Conservation (phyloP, 2,113 vertebrate species). For the Arizona elegans region DNA sequence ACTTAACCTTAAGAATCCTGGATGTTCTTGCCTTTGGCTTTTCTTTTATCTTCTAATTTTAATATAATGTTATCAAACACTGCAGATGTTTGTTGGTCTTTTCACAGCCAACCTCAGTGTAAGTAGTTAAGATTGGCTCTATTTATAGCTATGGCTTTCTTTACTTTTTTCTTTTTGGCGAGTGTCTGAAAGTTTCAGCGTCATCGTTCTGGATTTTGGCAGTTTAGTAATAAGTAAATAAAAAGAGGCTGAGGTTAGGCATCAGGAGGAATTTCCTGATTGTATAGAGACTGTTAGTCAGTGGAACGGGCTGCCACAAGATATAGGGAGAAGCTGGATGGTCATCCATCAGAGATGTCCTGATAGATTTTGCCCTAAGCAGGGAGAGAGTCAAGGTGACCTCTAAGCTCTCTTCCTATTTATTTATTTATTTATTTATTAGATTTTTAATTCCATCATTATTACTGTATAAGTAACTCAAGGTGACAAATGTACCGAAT, state of each 20-base stretch:
- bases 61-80: background rate
- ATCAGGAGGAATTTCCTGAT: background rate
- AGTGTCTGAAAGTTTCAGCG: background rate
- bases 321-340: background rate
- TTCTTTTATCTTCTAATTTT: background rate
- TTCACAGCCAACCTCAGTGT: background rate
- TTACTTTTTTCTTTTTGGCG: background rate
- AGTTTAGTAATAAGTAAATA: background rate
- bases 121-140: background rate
- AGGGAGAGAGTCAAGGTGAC: background rate
- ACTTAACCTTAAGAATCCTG: background rate
- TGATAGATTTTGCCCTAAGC: background rate
- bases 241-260: background rate
- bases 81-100: background rate
- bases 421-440: too few relatives aligned
- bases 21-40: background rate
- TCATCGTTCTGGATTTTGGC: background rate
- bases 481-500: too few relatives aligned
- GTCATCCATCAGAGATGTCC: background rate
- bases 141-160: background rate
- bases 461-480: too few relatives aligned
- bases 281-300: background rate
- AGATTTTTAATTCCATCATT: too few relatives aligned
- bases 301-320: background rate
- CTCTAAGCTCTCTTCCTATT: background rate